These are phyloP conservation scores for Andrena chrysosceles DNA, from an alignment of 2,888 invertebrate genomes.

Conservation along the genomic window DNA sequence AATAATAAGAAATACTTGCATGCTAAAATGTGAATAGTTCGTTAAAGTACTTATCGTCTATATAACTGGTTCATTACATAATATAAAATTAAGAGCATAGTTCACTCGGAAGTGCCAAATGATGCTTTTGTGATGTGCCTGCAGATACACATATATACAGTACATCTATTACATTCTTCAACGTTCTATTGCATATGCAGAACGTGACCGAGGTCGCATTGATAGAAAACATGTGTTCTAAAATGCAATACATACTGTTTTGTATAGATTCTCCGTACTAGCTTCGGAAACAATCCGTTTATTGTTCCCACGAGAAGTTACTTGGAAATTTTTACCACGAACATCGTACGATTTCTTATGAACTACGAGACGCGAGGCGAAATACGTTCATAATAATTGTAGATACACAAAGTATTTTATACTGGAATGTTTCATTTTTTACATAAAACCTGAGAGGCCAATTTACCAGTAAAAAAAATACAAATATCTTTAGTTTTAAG, in stretches of 20 bases:
- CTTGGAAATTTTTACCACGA: conserved; percentile 35
- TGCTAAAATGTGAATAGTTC: conserved; percentile 37
- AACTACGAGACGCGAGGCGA: conserved; percentile 43
- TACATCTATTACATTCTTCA: conserved; percentile 45
- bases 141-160: conserved; percentile 43
- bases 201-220: conserved; percentile 41
- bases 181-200: conserved; percentile 20
- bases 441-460: conserved; percentile 45
- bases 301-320: conserved; percentile 44
- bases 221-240: conserved; percentile 38
- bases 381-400: conserved; percentile 45
- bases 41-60: conserved; percentile 52
- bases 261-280: conserved; percentile 12
- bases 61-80: conserved; percentile 42
- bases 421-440: conserved; percentile 47
- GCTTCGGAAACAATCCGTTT: conserved; percentile 21
- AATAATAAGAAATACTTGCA: conserved; percentile 39
- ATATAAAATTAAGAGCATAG: conserved; percentile 22
- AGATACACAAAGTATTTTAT: conserved; percentile 44
- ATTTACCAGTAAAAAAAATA: conserved; percentile 59
- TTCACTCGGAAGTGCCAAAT: conserved; percentile 37
- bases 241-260: conserved; percentile 32
- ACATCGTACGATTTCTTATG: conserved; percentile 56
- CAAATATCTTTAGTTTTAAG: conserved; percentile 32
- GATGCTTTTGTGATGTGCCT: conserved; percentile 38